phyloP scores from a whole-genome alignment of 2,113 vertebrate genomes.

The Bufo bufo region DNA sequence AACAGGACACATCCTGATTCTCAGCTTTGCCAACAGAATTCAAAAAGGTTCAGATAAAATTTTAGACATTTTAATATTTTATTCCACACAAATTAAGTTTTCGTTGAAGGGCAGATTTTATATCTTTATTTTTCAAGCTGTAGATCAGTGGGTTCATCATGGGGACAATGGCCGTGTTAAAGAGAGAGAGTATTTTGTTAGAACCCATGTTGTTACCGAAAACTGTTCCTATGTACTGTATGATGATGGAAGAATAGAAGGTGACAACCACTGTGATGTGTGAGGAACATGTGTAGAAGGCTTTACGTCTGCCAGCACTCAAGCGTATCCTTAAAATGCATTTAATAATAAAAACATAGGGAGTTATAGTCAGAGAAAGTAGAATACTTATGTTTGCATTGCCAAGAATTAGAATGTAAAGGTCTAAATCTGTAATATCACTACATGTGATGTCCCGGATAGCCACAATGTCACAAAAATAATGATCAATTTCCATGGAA shows the following conservation, averaged over 20 bases:
- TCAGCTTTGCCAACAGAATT: too few species aligned
- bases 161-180: too few species aligned
- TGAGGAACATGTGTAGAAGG: conserved; percentile 5
- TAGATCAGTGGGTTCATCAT: too few species aligned
- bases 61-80: too few species aligned
- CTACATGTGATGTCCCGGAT: conserved; percentile 56
- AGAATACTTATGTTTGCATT: conserved; percentile 32
- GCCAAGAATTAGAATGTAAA: conserved; percentile 24
- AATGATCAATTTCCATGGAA: conserved; percentile 57
- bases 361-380: conserved; percentile 34
- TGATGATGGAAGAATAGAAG: conserved; percentile 50
- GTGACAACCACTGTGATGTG: conserved; percentile 47
- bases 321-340: conserved; percentile 53
- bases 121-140: too few species aligned
- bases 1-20: too few species aligned
- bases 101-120: too few species aligned
- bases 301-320: conserved; percentile 44
- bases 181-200: too few species aligned
- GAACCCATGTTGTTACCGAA: conserved; percentile 10
- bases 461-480: conserved; percentile 59
- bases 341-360: conserved; percentile 37
- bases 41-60: too few species aligned
- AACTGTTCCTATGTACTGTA: conserved; percentile 52
- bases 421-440: conserved; percentile 31
- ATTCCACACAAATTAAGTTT: too few species aligned